These are phyloP conservation scores for Indri indri DNA, from an alignment of 2,113 vertebrate genomes.

Conservation along the genomic window DNA sequence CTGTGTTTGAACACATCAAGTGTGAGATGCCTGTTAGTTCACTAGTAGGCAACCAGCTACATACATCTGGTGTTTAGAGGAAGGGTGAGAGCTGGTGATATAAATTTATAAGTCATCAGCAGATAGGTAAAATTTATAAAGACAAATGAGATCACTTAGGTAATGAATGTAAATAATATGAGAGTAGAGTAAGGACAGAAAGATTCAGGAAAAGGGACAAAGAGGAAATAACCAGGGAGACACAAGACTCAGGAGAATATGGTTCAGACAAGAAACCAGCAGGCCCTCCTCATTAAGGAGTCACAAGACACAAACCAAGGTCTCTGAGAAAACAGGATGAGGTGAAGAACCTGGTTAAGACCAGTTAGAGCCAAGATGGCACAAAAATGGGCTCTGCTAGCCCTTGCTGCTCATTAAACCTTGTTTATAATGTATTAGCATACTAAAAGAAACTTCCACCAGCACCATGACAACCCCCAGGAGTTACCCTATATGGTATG, in stretches of 20 bases:
- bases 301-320: no score
- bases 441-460: no score
- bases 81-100: not conserved
- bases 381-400: no score
- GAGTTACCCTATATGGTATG: no score
- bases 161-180: not conserved
- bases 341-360: no score
- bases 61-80: not conserved
- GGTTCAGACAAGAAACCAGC: no score
- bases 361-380: no score
- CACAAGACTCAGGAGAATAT: not conserved
- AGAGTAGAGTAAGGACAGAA: not conserved
- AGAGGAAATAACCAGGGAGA: not conserved
- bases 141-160: not conserved
- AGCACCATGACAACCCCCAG: no score
- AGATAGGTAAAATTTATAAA: not conserved
- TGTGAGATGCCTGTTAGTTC: not conserved
- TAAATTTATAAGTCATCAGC: not conserved
- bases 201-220: not conserved
- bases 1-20: not conserved
- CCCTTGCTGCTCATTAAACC: no score
- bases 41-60: not conserved
- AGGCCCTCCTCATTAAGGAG: no score
- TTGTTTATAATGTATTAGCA: no score
- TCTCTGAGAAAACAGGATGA: no score